Percentiles rank a stretch among this genome's conserved stretches.
Evolutionary conservation across 2,113 vertebrate genomes (phyloP).

Genomic region (Perccottus glenii): DNA sequence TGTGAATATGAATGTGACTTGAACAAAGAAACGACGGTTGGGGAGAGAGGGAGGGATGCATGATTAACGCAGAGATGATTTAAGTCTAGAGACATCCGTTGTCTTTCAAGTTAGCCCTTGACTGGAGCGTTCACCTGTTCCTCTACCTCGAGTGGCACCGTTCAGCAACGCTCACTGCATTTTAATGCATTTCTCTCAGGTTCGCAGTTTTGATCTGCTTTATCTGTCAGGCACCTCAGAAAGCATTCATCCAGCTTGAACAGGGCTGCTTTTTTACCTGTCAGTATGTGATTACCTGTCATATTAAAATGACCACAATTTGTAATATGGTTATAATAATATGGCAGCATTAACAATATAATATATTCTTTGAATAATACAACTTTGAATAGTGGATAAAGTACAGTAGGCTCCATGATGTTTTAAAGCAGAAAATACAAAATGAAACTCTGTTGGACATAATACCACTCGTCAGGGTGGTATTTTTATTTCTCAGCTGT

Average conservation of each 20-base stretch:
- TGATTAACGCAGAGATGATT: conserved; percentile 55
- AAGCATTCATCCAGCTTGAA: background rate
- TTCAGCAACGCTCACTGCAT: conserved; percentile 13
- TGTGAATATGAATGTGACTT: conserved; percentile 58
- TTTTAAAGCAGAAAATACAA: background rate
- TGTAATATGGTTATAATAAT: too few relatives aligned
- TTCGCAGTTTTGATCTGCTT: conserved; percentile 7
- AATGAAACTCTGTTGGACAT: background rate
- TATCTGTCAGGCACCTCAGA: background rate
- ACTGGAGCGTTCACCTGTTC: background rate
- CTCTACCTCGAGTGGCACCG: conserved; percentile 18
- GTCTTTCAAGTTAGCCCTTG: conserved; percentile 46
- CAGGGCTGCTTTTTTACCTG: background rate
- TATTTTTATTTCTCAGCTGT: conserved; percentile 5
- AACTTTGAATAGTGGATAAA: too few relatives aligned
- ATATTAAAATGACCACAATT: too few relatives aligned
- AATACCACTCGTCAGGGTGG: conserved; percentile 1
- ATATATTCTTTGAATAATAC: too few relatives aligned
- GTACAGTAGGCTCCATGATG: background rate
- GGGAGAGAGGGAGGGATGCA: conserved; percentile 23
- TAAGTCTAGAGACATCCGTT: conserved; percentile 41
- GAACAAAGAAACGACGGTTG: conserved; percentile 34
- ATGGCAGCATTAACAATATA: too few relatives aligned
- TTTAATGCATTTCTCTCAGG: conserved; percentile 17
- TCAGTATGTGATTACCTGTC: background rate